These are phyloP conservation scores for Champsocephalus esox DNA, from an alignment of 2,797 vertebrate species.

Conservation along the genomic window DNA sequence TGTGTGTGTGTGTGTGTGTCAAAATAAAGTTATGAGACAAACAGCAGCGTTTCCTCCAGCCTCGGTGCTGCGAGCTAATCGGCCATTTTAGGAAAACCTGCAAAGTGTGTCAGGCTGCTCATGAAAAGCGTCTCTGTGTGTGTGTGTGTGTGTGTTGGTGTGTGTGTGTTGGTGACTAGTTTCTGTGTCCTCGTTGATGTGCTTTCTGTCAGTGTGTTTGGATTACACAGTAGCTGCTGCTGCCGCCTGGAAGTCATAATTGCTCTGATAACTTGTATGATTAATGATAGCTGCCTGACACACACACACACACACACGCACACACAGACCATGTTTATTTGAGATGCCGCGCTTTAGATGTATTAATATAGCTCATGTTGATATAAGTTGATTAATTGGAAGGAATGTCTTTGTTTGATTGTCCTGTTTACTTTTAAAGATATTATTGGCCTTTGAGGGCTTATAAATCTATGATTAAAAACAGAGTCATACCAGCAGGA, in stretches of 20 bases:
- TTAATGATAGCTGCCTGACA: slow-evolving; percentile 21
- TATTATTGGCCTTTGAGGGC: too few relatives aligned
- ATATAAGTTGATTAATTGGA: background rate
- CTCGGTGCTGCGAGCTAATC: slow-evolving; percentile 10
- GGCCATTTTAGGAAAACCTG: slow-evolving; percentile 68
- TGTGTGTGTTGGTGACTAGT: slow-evolving; percentile 16
- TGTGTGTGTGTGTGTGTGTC: too few relatives aligned
- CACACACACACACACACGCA: background rate
- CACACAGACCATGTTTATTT: too few relatives aligned
- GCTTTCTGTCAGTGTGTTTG: slow-evolving; percentile 24
- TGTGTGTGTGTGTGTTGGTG: slow-evolving; percentile 14
- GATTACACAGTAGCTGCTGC: slow-evolving; percentile 34
- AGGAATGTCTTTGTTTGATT: background rate
- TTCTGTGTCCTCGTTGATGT: slow-evolving; percentile 6
- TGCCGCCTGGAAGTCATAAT: slow-evolving; percentile 56
- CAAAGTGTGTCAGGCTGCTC: slow-evolving; percentile 28
- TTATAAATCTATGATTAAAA: too few relatives aligned
- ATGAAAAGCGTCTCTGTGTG: slow-evolving; percentile 9
- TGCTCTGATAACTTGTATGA: slow-evolving; percentile 50
- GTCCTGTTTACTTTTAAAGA: background rate
- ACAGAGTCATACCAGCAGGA: too few relatives aligned
- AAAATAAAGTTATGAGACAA: slow-evolving; percentile 5
- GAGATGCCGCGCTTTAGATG: background rate
- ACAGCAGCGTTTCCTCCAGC: background rate
- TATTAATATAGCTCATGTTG: background rate